Base-by-base conservation (phyloP, 37 sponge, comb jelly and placozoan species). In the Lycopodina hypogea region DNA sequence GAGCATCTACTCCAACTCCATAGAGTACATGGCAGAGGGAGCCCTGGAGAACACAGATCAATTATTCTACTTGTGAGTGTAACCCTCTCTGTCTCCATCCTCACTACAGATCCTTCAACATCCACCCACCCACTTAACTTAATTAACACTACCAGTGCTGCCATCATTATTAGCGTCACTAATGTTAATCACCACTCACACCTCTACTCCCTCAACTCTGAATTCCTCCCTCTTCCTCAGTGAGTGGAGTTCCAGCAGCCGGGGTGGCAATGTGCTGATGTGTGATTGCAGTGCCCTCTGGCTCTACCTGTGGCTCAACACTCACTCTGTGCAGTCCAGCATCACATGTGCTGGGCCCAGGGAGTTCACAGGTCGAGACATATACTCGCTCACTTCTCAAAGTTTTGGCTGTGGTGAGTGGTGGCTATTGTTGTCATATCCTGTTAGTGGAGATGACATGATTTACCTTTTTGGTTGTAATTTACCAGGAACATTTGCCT, bases 261-360 rank as follows among this genome's bases (percentile, higher is more conserved):
- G 24, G 17, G 11, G 19, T 2, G 11, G 19, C 14, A 74, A 56
- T 36, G 72, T 72, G 37, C 40, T 42, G 14, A 50, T 82, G 3
- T 88, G 88, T 78, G 88, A 88, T 78, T 88, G 88, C 34, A 76
- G 69, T 70, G 71, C 88, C 0, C 68, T 76, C 22, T 88, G 88
- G 88, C 58, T 88, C 28, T 71, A 71, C 72, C 39, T 66, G 74
- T 81, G 68, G 61, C 34, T 81, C 61, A 70, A 19, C n/a, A 23
- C 71, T 19, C 56, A 50, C 0, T 21, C n/a, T 23, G 1, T 73
- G 19, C 38, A 55, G 21, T 45, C 73, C 14, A 56, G 80, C 15
- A 48, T 82, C 64, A 28, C 59, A 32, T 88, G 88, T 64, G 52
- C 67, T 17, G 26, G 40, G 18, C 88, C 88, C 1, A 60, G 32